Conservation (phyloP, 2,888 invertebrate species). For the Notocelia uddmanniana region DNA sequence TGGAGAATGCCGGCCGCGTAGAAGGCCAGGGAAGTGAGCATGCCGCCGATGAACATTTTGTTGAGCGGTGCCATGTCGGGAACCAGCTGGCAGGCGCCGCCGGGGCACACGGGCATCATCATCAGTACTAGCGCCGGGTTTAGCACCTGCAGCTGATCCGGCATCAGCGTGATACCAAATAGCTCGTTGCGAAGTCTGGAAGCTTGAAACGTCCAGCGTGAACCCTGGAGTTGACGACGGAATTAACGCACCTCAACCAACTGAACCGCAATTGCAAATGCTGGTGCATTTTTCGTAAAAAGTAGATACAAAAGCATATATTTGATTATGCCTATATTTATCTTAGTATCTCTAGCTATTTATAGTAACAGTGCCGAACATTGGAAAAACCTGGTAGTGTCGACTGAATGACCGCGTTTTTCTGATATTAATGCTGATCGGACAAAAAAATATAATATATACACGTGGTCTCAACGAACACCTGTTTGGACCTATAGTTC, state of each 20-base stretch:
- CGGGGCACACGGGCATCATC: conserved; percentile 88
- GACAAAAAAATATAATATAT: no score
- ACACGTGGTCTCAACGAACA: no score
- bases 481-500: no score
- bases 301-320: no score
- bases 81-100: conserved; percentile 74
- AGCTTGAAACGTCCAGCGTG: conserved; percentile 92
- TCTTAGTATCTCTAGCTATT: no score
- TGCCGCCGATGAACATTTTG: conserved; percentile 91
- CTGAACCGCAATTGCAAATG: no score
- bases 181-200: conserved; percentile 88
- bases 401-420: no score
- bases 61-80: conserved; percentile 87
- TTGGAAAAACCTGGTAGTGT: no score
- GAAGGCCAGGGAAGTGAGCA: conserved; percentile 88
- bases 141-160: conserved; percentile 93
- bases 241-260: not conserved
- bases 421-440: no score
- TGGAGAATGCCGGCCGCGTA: conserved; percentile 88
- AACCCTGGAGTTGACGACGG: conserved; percentile 78
- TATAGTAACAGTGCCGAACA: no score
- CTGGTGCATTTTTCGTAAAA: no score
- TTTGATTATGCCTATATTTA: no score
- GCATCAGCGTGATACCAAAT: conserved; percentile 83
- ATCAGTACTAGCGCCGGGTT: conserved; percentile 90